Conservation (phyloP, 2,888 invertebrate genomes). For the Dyspetes luteomarginatus region DNA sequence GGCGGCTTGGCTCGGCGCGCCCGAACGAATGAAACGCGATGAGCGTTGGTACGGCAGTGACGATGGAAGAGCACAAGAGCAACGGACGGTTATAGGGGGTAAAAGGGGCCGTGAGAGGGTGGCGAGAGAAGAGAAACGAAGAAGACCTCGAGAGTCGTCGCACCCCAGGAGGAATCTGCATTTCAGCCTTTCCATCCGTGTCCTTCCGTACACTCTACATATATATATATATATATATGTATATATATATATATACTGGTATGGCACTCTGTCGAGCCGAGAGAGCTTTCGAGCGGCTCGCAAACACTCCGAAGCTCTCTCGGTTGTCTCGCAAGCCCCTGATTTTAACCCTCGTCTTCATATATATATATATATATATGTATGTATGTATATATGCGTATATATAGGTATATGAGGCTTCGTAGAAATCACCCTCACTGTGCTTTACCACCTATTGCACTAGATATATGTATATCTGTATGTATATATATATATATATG, state of each 20-base stretch:
- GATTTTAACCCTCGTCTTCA: constrained; percentile 61
- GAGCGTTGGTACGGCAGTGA: constrained; percentile 60
- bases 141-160: constrained; percentile 77
- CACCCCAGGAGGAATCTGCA: constrained; percentile 82
- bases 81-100: constrained; percentile 51
- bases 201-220: constrained; percentile 74
- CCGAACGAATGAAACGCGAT: constrained; percentile 49
- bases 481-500: constrained; percentile 11
- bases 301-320: constrained; percentile 78
- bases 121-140: constrained; percentile 53
- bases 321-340: constrained; percentile 49
- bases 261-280: constrained; percentile 72
- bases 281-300: constrained; percentile 82
- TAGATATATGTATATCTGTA: constrained; percentile 66
- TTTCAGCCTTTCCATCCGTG: constrained; percentile 82
- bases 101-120: constrained; percentile 44
- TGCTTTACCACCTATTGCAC: constrained; percentile 11
- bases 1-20: constrained; percentile 55
- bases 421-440: constrained; percentile 50
- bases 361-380: constrained; percentile 40
- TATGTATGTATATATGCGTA: constrained; percentile 16
- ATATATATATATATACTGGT: constrained; percentile 57
- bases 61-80: constrained; percentile 70
- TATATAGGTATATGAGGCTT: constrained; percentile 3
- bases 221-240: too few relatives aligned